phyloP scores from a whole-genome alignment of 2,797 vertebrate species.

The Hipposideros larvatus region DNA sequence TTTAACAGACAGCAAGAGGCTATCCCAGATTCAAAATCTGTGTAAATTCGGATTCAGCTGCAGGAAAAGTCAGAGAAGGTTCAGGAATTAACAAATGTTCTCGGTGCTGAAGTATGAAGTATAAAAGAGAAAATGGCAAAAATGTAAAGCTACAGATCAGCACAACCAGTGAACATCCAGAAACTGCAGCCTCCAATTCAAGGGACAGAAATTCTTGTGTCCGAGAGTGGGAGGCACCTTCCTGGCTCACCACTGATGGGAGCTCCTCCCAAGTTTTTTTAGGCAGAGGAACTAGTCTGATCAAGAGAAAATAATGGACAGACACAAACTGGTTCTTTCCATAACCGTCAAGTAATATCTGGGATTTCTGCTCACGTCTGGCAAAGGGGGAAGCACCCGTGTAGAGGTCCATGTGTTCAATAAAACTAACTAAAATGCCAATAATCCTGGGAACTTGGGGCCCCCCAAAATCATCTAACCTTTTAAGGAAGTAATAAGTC shows the following conservation, averaged over 20 bases:
- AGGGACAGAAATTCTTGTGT: not conserved
- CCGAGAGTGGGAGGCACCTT: not conserved
- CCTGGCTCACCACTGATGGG: not conserved
- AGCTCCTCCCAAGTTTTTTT: not conserved
- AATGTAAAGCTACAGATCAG: not conserved
- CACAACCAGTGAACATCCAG: not conserved
- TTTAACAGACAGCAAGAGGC: not conserved
- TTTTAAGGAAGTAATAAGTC: not conserved
- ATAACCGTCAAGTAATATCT: not conserved
- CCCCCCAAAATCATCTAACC: not conserved
- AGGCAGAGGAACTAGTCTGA: not conserved
- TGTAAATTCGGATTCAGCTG: not conserved
- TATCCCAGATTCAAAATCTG: not conserved
- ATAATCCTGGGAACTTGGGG: not conserved
- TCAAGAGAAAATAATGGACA: not conserved
- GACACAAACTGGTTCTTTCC: not conserved
- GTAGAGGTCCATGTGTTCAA: not conserved
- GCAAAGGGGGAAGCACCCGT: not conserved
- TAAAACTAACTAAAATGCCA: not conserved
- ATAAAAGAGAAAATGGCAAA: not conserved
- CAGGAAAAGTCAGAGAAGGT: not conserved
- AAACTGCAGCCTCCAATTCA: not conserved
- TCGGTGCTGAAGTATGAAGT: not conserved
- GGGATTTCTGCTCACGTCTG: not conserved
- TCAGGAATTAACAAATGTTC: slow-evolving; percentile 2